Percentiles rank a stretch among this genome's conserved stretches.
Evolutionary conservation across 2,113 vertebrate genomes (phyloP).

Genomic region (Semnornis frantzii): DNA sequence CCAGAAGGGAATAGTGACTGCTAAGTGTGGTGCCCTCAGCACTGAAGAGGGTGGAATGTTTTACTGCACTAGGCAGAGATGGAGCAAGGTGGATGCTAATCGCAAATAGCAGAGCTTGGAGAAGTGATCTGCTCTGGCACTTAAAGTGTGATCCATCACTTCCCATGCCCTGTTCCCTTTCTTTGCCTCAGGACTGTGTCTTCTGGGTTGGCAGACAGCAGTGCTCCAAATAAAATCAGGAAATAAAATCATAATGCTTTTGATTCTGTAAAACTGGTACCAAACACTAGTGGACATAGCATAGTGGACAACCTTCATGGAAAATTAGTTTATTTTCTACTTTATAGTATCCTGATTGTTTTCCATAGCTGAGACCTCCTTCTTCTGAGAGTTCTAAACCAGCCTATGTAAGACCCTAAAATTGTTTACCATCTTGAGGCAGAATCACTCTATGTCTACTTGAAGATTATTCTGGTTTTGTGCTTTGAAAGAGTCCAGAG

Average conservation of each 20-base stretch:
- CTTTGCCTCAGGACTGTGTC: not conserved
- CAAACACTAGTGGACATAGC: fast-evolving
- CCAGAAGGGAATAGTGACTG: not conserved
- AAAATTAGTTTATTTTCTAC: not conserved
- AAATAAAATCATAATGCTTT: not conserved
- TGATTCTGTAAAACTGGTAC: not conserved
- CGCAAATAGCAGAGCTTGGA: not conserved
- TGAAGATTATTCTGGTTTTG: not conserved
- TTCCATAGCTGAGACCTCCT: not conserved
- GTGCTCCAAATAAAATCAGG: not conserved
- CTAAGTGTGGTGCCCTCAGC: not conserved
- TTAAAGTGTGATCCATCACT: not conserved
- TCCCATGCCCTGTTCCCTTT: fast-evolving
- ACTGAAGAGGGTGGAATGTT: not conserved
- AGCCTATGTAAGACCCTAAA: not conserved
- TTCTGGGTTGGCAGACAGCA: not conserved
- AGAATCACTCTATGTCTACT: not conserved
- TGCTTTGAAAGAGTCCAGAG: not conserved
- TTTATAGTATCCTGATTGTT: not conserved
- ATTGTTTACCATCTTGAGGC: not conserved
- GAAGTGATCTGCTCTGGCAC: not conserved
- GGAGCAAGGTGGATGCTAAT: not conserved
- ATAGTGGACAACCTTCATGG: not conserved
- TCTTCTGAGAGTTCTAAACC: not conserved
- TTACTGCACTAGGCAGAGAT: not conserved